Evolutionary conservation across 2,888 invertebrate genomes (phyloP), one percentile per base, ranked within the genome.

Genomic region (Willowsia nigromaculata): DNA sequence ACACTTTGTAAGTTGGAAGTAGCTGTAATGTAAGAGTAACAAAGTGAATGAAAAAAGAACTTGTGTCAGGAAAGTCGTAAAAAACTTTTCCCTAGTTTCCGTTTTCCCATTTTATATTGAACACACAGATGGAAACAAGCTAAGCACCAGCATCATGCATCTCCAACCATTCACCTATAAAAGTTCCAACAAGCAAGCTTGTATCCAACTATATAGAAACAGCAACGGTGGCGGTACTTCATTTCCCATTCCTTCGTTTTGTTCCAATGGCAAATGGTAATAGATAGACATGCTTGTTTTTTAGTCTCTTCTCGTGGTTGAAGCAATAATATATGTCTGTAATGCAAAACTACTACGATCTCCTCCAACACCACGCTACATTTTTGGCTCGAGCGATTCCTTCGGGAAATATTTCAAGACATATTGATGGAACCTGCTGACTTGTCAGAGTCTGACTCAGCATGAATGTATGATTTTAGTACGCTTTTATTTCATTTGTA

Each of bases 351-450:
- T 74, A 74, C 74, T 25, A 47, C 74, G 7, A 13, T 25, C 11
- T 30, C 30, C 11, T 7, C 65, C 18, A n/a, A 3, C 18, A 18
- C 65, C 37, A 37, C 74, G 50, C 25, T 27, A 62, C 81, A 33
- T 59, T 62, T 62, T 62, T 62, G 81, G 82, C 82, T 65, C 47
- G 30, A 47, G 47, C 76, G 62, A 76, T 76, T 85, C 76, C 85
- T 76, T 59, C 62, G 76, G 85, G 85, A 76, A 85, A 85, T 76
- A 85, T 85, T 84, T 85, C 85, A 84, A 56, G 84, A 76, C 85
- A 85, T 85, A 85, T 85, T 85, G 85, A 85, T 62, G 76, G 40
- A 85, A 85, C 85, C 62, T 85, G 85, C 85, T 85, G 85, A 85
- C 62, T 85, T 85, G 85, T 76, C 62, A 62, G 40, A 30, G 59